These are phyloP conservation scores for Drosophila parthenogenetica DNA, from an alignment of 2,888 invertebrate species.

Conservation along the genomic window DNA sequence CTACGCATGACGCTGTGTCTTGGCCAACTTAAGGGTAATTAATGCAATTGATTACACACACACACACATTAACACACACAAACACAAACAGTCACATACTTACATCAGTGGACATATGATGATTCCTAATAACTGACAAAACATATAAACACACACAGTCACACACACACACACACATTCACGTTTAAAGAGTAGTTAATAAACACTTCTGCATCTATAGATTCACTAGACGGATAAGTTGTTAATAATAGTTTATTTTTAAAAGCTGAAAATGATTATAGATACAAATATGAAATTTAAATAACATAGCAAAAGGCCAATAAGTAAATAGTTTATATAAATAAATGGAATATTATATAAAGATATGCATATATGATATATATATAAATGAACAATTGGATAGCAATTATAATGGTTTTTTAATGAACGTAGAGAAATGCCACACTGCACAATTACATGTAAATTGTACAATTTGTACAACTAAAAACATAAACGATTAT, in stretches of 20 bases:
- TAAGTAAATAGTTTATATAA: slow-evolving; percentile 51
- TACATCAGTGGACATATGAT: slow-evolving; percentile 61
- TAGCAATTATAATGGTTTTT: slow-evolving; percentile 76
- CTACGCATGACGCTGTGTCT: slow-evolving; percentile 57
- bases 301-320: slow-evolving; percentile 63
- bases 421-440: slow-evolving; percentile 63
- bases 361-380: slow-evolving; percentile 20
- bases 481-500: slow-evolving; percentile 13
- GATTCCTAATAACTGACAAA: slow-evolving; percentile 72
- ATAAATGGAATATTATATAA: slow-evolving; percentile 36
- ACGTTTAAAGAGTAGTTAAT: slow-evolving; percentile 61
- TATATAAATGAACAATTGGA: slow-evolving; percentile 60
- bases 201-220: slow-evolving; percentile 65
- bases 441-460: slow-evolving; percentile 65
- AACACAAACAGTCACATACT: slow-evolving; percentile 6
- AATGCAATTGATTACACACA: slow-evolving; percentile 72
- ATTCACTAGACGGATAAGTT: slow-evolving; percentile 63
- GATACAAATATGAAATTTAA: slow-evolving; percentile 51
- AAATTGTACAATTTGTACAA: slow-evolving; percentile 8
- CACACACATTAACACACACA: slow-evolving; percentile 21
- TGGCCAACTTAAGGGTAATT: slow-evolving; percentile 75
- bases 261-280: slow-evolving; percentile 62
- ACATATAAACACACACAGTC: slow-evolving; percentile 15
- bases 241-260: slow-evolving; percentile 78
- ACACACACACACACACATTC: slow-evolving; percentile 25